phyloP scores from a whole-genome alignment of 1,140 invertebrate genomes.

The Atta cephalotes region DNA sequence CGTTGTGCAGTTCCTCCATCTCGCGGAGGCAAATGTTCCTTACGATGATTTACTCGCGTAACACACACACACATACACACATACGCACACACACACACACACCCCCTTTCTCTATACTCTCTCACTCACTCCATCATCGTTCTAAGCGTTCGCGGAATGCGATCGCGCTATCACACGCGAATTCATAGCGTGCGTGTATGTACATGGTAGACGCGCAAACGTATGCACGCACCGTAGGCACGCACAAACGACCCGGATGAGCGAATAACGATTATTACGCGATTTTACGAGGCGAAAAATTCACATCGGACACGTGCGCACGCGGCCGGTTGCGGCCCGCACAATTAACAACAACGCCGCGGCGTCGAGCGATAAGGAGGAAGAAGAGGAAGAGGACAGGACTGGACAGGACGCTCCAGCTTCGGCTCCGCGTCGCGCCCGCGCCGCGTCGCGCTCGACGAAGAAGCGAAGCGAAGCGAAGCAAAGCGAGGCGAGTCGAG shows the following conservation, averaged over 20 bases:
- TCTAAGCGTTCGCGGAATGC: constrained; percentile 22
- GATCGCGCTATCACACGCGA: constrained; percentile 29
- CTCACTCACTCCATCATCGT: constrained; percentile 13
- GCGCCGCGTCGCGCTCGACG: constrained; percentile 45
- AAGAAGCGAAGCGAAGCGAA: constrained; percentile 57
- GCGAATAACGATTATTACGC: constrained; percentile 1
- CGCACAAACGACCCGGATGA: neutral
- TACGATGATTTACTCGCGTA: constrained; percentile 47
- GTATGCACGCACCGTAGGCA: neutral
- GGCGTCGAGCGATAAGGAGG: constrained; percentile 54
- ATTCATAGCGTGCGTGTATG: constrained; percentile 3
- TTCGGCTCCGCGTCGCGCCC: neutral
- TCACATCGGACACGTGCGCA: constrained; percentile 69
- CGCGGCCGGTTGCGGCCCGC: constrained; percentile 59
- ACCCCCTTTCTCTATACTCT: neutral
- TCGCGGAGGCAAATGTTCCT: constrained; percentile 68
- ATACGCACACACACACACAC: too few species aligned
- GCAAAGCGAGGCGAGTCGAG: constrained; percentile 26
- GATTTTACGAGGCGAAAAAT: constrained; percentile 59
- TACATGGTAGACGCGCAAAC: neutral
- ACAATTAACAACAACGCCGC: constrained; percentile 64
- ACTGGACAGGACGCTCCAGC: neutral
- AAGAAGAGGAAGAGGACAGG: neutral
- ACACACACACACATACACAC: neutral
- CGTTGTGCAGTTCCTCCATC: constrained; percentile 85